A percentile compares a stretch with the other conserved stretches of the same genome.
Conservation (phyloP, 2,797 vertebrate species). For the Mormyrus hasselquistii region DNA sequence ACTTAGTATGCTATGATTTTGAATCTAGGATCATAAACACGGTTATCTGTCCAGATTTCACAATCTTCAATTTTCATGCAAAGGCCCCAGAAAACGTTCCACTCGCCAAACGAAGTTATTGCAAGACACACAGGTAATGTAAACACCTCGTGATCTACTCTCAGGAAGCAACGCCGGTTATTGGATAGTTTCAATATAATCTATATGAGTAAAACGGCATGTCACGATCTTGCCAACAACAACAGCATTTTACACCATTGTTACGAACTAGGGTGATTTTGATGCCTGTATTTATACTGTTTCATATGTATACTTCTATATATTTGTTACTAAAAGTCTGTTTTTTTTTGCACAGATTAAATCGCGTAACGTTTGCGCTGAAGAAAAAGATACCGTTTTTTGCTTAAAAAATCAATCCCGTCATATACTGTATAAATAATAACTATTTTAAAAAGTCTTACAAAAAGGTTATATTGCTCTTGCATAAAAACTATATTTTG, state of each 20-base stretch:
- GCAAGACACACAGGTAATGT: conserved; percentile 74
- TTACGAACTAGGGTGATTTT: conserved; percentile 60
- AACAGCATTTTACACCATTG: conserved; percentile 67
- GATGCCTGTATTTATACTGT: not conserved
- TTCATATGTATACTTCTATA: conserved; percentile 52
- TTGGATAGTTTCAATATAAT: conserved; percentile 74
- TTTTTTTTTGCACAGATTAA: conserved; percentile 27
- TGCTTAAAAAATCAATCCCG: conserved; percentile 57
- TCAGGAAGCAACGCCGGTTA: conserved; percentile 70
- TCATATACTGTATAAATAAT: conserved; percentile 58
- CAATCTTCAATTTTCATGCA: conserved; percentile 74
- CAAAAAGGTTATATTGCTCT: conserved; percentile 69
- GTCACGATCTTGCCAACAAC: conserved; percentile 67
- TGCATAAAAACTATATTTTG: conserved; percentile 56
- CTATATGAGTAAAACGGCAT: conserved; percentile 73
- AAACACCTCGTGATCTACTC: conserved; percentile 74
- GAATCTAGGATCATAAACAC: conserved; percentile 64
- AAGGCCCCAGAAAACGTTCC: conserved; percentile 69
- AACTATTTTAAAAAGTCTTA: conserved; percentile 52
- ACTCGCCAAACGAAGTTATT: conserved; percentile 72
- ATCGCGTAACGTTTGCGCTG: conserved; percentile 47
- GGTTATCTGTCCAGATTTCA: conserved; percentile 68
- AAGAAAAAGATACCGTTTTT: conserved; percentile 62
- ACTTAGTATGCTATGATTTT: conserved; percentile 55
- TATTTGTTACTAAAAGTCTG: conserved; percentile 43